Percentiles rank a stretch among this genome's conserved stretches.
Conservation (phyloP, 2,113 vertebrate species). For the Pteruthius melanotis region DNA sequence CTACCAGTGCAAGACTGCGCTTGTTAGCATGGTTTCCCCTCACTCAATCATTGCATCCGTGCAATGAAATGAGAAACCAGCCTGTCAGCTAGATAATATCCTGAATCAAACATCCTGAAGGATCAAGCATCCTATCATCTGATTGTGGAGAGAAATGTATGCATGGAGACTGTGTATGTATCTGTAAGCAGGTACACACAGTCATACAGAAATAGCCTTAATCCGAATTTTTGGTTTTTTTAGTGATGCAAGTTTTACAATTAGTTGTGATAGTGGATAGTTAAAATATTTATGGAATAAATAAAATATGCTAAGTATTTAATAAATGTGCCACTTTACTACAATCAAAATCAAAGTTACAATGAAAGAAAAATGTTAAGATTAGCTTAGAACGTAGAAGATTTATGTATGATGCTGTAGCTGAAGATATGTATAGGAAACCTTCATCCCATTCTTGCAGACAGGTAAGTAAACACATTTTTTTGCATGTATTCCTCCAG, state of each 20-base stretch:
- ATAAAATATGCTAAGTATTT: not conserved
- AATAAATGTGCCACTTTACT: not conserved
- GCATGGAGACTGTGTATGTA: not conserved
- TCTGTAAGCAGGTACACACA: not conserved
- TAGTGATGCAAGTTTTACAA: not conserved
- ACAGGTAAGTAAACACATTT: not conserved
- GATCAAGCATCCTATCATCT: not conserved
- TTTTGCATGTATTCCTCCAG: not conserved
- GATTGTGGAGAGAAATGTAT: not conserved
- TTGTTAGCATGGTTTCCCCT: not conserved
- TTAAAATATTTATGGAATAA: not conserved
- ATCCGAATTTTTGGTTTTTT: not conserved
- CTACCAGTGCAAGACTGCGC: accelerated
- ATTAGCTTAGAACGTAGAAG: not conserved
- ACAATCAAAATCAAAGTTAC: not conserved
- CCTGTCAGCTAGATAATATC: not conserved
- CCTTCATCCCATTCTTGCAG: not conserved
- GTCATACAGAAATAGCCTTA: not conserved
- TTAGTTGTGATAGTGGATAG: not conserved
- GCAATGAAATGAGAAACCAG: not conserved
- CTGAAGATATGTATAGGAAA: not conserved
- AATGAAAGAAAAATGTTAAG: not conserved
- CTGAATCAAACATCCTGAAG: not conserved
- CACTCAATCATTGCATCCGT: not conserved
- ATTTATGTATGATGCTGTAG: not conserved